Conservation (phyloP, 1,140 invertebrate species). For the Bactericera cockerelli region DNA sequence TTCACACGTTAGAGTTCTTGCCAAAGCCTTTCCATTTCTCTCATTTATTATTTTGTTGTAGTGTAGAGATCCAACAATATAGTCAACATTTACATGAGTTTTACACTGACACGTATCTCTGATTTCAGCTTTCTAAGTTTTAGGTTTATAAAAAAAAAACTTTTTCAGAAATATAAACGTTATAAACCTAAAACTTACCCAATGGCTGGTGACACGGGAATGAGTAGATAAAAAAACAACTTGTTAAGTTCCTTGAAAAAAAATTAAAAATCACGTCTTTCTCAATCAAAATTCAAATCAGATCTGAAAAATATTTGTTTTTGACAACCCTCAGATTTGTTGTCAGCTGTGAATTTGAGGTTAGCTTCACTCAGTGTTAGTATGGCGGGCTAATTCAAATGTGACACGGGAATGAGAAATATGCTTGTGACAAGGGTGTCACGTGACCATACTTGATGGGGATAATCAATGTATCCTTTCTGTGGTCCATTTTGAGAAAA, state of each 20-base stretch:
- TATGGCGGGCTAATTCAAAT: neutral
- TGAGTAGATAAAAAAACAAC: neutral
- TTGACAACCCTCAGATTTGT: neutral
- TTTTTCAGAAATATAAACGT: neutral
- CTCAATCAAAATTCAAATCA: neutral
- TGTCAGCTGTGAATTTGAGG: neutral
- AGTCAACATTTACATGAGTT: no score
- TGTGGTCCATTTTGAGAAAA: neutral
- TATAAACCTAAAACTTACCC: neutral
- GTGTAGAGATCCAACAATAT: no score
- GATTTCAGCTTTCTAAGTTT: no score
- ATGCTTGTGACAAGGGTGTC: neutral
- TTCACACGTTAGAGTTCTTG: no score
- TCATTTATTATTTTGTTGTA: no score
- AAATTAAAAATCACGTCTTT: neutral
- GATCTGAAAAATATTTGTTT: neutral
- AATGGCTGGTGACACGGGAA: neutral
- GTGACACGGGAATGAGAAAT: neutral
- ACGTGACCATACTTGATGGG: neutral
- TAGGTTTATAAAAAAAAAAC: no score
- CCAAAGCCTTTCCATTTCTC: no score
- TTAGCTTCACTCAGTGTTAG: neutral
- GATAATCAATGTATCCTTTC: neutral
- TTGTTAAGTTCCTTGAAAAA: neutral
- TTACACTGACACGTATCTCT: no score